Evolutionary conservation across 2,113 vertebrate genomes (phyloP).

Genomic region (Callospermophilus lateralis): DNA sequence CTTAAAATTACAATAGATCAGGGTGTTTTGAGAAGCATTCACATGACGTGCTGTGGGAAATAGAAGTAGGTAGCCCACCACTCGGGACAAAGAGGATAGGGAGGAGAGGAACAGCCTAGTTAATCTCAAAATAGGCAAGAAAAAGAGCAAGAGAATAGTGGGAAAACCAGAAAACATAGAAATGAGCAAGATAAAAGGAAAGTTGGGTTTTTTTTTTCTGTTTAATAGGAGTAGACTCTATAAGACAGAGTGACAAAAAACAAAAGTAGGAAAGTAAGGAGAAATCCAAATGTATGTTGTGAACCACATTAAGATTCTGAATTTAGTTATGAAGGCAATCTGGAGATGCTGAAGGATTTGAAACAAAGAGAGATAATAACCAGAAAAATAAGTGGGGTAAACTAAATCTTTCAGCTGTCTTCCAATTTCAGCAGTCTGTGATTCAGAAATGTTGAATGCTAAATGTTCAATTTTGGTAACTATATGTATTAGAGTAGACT

Average conservation of each 20-base stretch:
- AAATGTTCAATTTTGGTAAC: not conserved
- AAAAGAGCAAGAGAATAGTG: not conserved
- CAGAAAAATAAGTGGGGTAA: not conserved
- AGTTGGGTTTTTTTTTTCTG: not conserved
- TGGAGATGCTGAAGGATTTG: not conserved
- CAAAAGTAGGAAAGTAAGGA: not conserved
- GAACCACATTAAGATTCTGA: conserved; percentile 1
- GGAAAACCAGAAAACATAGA: not conserved
- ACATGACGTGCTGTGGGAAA: not conserved
- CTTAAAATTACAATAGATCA: not conserved
- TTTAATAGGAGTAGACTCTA: not conserved
- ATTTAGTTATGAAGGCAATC: conserved; percentile 1
- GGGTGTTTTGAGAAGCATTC: not conserved
- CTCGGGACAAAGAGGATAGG: not conserved
- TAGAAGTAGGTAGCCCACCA: not conserved
- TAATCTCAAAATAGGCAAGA: not conserved
- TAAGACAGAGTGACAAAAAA: not conserved
- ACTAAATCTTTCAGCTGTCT: not conserved
- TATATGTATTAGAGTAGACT: not conserved
- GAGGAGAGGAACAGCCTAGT: not conserved
- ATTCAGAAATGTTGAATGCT: conserved; percentile 9
- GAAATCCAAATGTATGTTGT: not conserved
- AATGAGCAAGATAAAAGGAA: not conserved
- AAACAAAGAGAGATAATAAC: conserved; percentile 14
- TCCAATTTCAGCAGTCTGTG: not conserved